Evolutionary conservation across 30 jellyfish, hydroid and myxozoan genomes (phyloP), one percentile per base, ranked within the genome.

Genomic region (Morbakka virulenta): DNA sequence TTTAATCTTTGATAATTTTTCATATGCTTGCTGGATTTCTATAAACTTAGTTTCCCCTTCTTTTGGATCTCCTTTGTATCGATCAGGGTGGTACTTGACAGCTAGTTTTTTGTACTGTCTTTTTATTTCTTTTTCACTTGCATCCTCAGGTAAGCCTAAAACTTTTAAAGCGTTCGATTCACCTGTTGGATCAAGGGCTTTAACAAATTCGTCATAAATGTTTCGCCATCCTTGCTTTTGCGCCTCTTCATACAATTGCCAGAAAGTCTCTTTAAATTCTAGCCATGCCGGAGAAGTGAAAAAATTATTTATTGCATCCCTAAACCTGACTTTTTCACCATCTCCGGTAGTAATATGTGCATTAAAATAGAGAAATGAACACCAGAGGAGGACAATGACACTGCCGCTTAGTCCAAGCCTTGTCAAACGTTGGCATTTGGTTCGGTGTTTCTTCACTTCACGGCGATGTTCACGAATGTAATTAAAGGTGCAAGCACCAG

Each of bases 281-380:
- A 92, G 72, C 98, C 98, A 92, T 23, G 96, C 98, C n/a, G 98
- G 98, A 0, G 96, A 84, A 62, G 74, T 92, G 89, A 92, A 92
- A 75, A 92, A 92, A 62, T 92, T 96, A 74, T 80, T 84, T 0
- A 92, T 93, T 28, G 96, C 77, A 61, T 92, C 98, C 35, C 94
- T 82, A 70, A 92, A 73, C 78, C 76, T 92, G 41, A 92, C 72
- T 76, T 75, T 92, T 69, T 92, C 98, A 11, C 98, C 98, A 26
- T 74, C 95, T 28, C 86, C 98, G 6, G 96, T 80, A n/a, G 98
- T 92, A 48, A 92, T 80, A 27, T 85, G 95, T 32, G 98, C 98
- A 62, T 92, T 92, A 77, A 92, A 92, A 74, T 85, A 92, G 24
- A 92, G 47, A 84, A 92, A 92, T 28, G 94, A 72, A 49, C 91